Percentiles rank a stretch among this genome's conserved stretches.
Evolutionary conservation across 2,888 invertebrate genomes (phyloP).

Genomic region (Stenodera caucasica): DNA sequence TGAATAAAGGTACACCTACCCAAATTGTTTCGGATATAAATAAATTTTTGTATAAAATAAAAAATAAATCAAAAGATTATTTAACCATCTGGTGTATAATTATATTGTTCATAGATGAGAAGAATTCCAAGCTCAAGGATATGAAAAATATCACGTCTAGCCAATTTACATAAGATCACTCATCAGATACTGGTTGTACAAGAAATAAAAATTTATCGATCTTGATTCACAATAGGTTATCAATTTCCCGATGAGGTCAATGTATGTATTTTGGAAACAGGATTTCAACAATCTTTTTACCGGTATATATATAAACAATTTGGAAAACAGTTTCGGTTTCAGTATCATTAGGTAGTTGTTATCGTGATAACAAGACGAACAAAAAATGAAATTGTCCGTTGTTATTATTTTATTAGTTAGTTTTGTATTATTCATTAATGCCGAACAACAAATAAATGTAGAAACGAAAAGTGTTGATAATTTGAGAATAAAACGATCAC

Average conservation of each 20-base stretch:
- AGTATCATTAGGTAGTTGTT: conserved; percentile 6
- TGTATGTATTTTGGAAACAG: neutral
- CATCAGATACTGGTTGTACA: conserved; percentile 1
- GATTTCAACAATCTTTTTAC: neutral
- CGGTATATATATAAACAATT: neutral
- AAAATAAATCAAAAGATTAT: neutral
- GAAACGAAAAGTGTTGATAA: conserved; percentile 5
- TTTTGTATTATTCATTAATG: conserved; percentile 16
- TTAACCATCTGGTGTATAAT: conserved; percentile 1
- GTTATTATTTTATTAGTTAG: conserved; percentile 15
- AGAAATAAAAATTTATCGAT: conserved; percentile 4
- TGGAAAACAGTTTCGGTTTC: neutral
- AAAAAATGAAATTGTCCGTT: conserved; percentile 20
- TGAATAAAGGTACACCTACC: too few species aligned
- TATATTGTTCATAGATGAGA: neutral
- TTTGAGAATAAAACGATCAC: conserved; percentile 16
- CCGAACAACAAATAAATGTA: conserved; percentile 1
- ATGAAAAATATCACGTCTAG: neutral
- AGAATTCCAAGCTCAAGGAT: neutral
- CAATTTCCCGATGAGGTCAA: neutral
- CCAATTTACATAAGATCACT: conserved; percentile 2
- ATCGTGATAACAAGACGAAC: conserved; percentile 1
- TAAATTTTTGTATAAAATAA: neutral
- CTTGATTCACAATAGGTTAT: conserved; percentile 4
- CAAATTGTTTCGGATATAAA: neutral